Evolutionary conservation across 2,888 invertebrate genomes (phyloP).

Genomic region (Brachyptera putata): DNA sequence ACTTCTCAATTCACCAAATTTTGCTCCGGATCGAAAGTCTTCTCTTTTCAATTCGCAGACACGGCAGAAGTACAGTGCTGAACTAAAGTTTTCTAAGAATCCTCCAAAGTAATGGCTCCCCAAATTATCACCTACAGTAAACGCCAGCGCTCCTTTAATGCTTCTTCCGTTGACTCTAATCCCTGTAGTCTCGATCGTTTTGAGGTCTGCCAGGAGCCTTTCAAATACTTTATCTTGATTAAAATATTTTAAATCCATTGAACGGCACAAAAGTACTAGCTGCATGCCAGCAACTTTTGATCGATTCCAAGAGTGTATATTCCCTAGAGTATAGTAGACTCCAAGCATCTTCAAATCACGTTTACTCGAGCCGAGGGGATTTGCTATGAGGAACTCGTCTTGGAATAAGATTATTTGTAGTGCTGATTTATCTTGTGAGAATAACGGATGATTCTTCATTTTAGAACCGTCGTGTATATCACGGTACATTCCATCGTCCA

Average conservation of each 20-base stretch:
- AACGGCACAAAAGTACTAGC: not conserved
- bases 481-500: not conserved
- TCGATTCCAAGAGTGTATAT: not conserved
- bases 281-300: constrained; percentile 17
- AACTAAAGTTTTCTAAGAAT: constrained; percentile 12
- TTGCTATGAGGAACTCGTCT: constrained; percentile 9
- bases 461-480: not conserved
- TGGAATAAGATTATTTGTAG: not conserved
- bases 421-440: not conserved
- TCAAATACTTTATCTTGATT: not conserved
- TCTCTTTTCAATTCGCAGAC: constrained; percentile 1
- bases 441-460: constrained; percentile 9
- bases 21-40: not conserved
- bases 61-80: constrained; percentile 18
- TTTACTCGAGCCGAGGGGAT: not conserved
- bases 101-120: constrained; percentile 12
- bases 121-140: constrained; percentile 18
- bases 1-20: not conserved
- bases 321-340: constrained; percentile 15
- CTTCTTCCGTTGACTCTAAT: not conserved
- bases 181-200: not conserved
- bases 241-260: not conserved
- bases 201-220: not conserved
- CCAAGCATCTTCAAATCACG: constrained; percentile 9
- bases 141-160: not conserved